Evolutionary conservation across 2,113 vertebrate genomes (phyloP), one percentile per base, ranked within the genome.

Genomic region (Anthoscopus minutus): DNA sequence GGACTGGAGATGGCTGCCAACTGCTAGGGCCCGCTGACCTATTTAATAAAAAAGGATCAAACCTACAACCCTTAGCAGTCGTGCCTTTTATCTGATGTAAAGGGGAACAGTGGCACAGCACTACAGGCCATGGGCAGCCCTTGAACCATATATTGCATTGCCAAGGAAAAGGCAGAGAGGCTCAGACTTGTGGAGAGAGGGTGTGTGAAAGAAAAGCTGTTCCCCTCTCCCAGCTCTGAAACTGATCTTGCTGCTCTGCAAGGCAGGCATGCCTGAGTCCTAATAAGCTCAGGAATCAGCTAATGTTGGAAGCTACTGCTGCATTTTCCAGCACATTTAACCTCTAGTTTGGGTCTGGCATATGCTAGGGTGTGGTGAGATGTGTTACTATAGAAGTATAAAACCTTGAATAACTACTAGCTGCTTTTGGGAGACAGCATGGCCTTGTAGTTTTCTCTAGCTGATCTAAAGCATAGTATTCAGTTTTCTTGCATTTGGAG

Each of bases 1-100:
- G 3, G 28, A 37, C 5, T 54, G 80, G 44, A 90, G 44, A 48
- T 51, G 40, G n/a, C 61, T 94, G 95, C 89, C 95, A 93, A 83
- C 38, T 86, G n/a, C 45, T 77, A 57, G 85, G 89, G 76, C 85
- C 89, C 64, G 82, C 56, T 89, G 91, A 90, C 76, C 88, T 92
- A 88, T 81, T 97, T 96, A 90, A 67, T 81, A 71, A 83, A 77
- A 79, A 54, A 33, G 8, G 33, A 81, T 14, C 82, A 83, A 95
- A 70, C 57, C 57, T 67, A 58, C 66, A 95, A 70, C 42, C 48
- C 82, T 40, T 7, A 82, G 82, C 82, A 83, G 42, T 66, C 10
- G 1, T 22, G 35, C 54, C 64, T 88, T 67, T 89, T 70, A 62
- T 73, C 67, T 89, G 74, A 89, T 57, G 50, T n/a, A 40, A 77